Conservation (phyloP, 2,113 vertebrate species). For the Tauraco erythrolophus region DNA sequence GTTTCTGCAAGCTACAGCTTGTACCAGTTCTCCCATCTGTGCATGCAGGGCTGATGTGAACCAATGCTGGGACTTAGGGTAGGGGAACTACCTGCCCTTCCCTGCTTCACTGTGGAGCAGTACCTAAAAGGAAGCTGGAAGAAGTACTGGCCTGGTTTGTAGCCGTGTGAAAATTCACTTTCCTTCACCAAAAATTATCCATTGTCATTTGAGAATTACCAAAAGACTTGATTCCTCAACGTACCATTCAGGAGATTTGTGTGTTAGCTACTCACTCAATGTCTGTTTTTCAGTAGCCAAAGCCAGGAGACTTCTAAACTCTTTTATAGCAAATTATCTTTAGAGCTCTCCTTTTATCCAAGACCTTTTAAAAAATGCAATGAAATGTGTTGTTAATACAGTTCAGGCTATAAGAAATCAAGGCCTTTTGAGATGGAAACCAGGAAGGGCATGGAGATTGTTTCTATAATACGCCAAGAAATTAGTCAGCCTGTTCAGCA, state of each 20-base stretch:
- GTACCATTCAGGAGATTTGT: background rate
- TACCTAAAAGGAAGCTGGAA: background rate
- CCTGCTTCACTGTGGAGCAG: background rate
- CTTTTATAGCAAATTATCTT: background rate
- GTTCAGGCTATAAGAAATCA: background rate
- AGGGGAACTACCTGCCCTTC: background rate
- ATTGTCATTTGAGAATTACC: rapidly evolving
- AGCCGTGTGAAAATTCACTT: background rate
- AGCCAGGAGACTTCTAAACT: background rate
- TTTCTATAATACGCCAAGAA: background rate
- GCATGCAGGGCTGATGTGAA: background rate
- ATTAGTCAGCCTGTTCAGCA: background rate
- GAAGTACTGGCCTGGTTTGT: background rate
- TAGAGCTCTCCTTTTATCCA: background rate
- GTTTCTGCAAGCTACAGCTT: background rate
- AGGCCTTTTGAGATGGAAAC: background rate
- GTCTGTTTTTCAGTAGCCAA: background rate
- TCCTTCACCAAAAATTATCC: background rate
- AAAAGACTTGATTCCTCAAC: background rate
- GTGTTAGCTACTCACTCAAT: background rate
- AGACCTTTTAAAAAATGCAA: background rate
- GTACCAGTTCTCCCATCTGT: background rate
- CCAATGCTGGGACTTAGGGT: background rate
- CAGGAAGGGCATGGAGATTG: background rate
- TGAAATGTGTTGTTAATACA: background rate